A percentile compares a stretch with the other conserved stretches of the same genome.
Conservation (phyloP, 2,888 invertebrate genomes). For the Drosophila conformis region DNA sequence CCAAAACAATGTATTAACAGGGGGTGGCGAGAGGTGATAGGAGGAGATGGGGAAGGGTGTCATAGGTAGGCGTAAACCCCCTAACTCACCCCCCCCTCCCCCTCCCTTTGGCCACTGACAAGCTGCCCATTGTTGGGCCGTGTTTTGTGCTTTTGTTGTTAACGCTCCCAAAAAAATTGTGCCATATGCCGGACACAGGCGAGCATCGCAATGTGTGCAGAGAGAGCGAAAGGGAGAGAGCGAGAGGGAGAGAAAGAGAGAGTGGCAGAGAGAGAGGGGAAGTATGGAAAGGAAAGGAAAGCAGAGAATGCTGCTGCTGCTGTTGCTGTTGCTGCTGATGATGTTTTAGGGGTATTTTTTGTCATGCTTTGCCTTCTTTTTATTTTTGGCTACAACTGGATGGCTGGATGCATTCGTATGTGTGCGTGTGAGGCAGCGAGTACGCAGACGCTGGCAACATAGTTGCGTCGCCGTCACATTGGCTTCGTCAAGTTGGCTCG, state of each 20-base stretch:
- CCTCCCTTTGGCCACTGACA: neutral
- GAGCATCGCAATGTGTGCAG: conserved; percentile 61
- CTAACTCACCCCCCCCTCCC: neutral
- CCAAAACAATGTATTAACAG: conserved; percentile 33
- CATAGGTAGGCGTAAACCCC: conserved; percentile 4
- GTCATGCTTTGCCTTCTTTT: conserved; percentile 8
- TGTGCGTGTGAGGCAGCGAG: neutral
- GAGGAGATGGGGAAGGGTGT: neutral
- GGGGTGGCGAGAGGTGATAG: neutral
- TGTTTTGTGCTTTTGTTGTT: conserved; percentile 75
- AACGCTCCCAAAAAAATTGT: conserved; percentile 67
- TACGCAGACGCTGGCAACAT: conserved; percentile 62
- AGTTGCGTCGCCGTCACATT: conserved; percentile 55
- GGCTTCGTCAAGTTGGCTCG: conserved; percentile 71
- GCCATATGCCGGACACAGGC: conserved; percentile 72
- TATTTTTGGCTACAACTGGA: conserved; percentile 37
- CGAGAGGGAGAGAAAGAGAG: conserved; percentile 1
- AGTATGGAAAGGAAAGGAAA: conserved; percentile 3
- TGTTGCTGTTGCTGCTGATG: neutral
- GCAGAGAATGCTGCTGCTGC: conserved; percentile 4
- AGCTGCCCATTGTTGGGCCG: conserved; percentile 54
- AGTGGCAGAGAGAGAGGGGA: conserved; percentile 3
- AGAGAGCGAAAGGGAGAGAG: conserved; percentile 23
- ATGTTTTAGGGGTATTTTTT: conserved; percentile 14
- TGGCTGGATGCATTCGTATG: conserved; percentile 13